These are phyloP conservation scores for Furcifer pardalis DNA, from an alignment of 2,797 vertebrate genomes.

Conservation along the genomic window DNA sequence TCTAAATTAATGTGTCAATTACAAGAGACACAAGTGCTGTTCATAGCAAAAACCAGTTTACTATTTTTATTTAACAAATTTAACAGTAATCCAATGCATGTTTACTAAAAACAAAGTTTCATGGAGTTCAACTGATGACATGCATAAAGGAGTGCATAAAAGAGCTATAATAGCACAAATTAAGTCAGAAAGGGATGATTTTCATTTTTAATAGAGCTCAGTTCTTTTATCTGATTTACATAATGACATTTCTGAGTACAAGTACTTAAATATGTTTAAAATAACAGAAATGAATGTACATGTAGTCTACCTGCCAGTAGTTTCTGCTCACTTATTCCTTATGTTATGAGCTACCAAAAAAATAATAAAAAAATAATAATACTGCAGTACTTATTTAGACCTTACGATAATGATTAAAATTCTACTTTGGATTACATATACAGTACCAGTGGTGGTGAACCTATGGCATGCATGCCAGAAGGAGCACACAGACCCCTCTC, in stretches of 20 bases:
- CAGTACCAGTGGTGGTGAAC: too few species aligned
- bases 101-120: neutral
- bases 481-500: too few species aligned
- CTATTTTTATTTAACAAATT: neutral
- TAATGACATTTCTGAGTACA: conserved; percentile 55
- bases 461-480: too few species aligned
- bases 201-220: conserved; percentile 56
- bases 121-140: neutral
- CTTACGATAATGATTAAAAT: conserved; percentile 7
- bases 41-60: conserved; percentile 22
- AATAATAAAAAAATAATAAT: conserved; percentile 64
- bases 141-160: neutral
- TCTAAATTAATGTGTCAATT: conserved; percentile 23
- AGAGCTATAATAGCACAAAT: conserved; percentile 54
- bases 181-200: conserved; percentile 56
- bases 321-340: conserved; percentile 35
- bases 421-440: neutral
- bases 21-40: conserved; percentile 19
- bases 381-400: conserved; percentile 59
- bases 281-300: conserved; percentile 47
- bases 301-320: conserved; percentile 46
- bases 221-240: conserved; percentile 62
- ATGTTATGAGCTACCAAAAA: conserved; percentile 49
- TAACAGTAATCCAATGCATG: neutral
- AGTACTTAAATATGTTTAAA: conserved; percentile 58